phyloP scores from a whole-genome alignment of 2,888 invertebrate genomes.

The Drosophila macrothrix region DNA sequence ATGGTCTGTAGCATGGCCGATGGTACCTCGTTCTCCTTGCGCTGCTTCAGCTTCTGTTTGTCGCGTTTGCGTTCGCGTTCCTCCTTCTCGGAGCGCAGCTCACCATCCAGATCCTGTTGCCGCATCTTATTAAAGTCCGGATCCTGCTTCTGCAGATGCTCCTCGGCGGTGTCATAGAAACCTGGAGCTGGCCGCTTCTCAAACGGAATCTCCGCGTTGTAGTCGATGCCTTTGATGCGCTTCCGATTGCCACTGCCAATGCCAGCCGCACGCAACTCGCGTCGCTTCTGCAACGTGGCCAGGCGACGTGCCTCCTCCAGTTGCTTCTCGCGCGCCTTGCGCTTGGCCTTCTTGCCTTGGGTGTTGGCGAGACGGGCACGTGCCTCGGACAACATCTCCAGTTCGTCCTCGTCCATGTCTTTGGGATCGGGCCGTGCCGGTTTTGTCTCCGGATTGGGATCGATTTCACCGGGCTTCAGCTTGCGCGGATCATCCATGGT shows the following conservation, averaged over 20 bases:
- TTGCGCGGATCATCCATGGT: constrained; percentile 97
- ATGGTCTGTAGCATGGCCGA: constrained; percentile 94
- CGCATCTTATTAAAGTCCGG: constrained; percentile 95
- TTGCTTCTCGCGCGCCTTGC: constrained; percentile 98
- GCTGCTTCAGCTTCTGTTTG: constrained; percentile 96
- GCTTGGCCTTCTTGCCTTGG: constrained; percentile 96
- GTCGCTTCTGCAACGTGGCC: constrained; percentile 98
- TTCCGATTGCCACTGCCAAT: constrained; percentile 87
- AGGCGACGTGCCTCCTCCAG: constrained; percentile 98
- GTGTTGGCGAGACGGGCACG: constrained; percentile 99
- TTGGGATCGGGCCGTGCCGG: constrained; percentile 99
- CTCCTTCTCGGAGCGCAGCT: constrained; percentile 95
- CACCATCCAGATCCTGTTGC: constrained; percentile 97
- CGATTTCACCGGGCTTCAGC: constrained; percentile 99
- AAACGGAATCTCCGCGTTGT: constrained; percentile 98
- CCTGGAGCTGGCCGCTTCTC: constrained; percentile 97
- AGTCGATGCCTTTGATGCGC: constrained; percentile 95
- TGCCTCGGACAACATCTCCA: constrained; percentile 99
- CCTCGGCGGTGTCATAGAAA: constrained; percentile 97
- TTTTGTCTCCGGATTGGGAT: constrained; percentile 99
- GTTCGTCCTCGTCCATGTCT: constrained; percentile 99
- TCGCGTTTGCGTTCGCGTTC: constrained; percentile 97
- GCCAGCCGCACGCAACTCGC: constrained; percentile 98
- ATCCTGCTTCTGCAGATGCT: constrained; percentile 94
- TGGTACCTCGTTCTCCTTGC: constrained; percentile 98